Conservation (phyloP, 2,888 invertebrate genomes). For the Taphrorychus bicolor region DNA sequence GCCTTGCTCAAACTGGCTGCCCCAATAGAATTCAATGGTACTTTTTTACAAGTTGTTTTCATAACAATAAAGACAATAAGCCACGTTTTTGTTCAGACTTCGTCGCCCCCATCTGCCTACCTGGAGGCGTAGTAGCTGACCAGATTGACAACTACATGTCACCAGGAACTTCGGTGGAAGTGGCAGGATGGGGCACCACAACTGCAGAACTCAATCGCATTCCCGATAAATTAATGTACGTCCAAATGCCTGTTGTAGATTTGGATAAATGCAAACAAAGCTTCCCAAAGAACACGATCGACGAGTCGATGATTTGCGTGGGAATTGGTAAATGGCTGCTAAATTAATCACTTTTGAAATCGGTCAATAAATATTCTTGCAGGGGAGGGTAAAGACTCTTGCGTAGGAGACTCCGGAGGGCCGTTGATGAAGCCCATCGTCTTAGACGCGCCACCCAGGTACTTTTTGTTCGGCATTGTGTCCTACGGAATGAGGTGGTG, state of each 20-base stretch:
- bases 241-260: constrained; percentile 34
- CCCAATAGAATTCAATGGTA: constrained; percentile 32
- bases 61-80: neutral
- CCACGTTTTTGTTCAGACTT: constrained; percentile 57
- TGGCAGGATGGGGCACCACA: constrained; percentile 63
- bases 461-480: constrained; percentile 64
- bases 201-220: constrained; percentile 31
- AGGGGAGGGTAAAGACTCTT: constrained; percentile 63
- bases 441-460: constrained; percentile 57
- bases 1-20: constrained; percentile 48
- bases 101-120: constrained; percentile 67
- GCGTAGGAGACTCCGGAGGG: constrained; percentile 73
- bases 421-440: constrained; percentile 61
- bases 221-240: constrained; percentile 34
- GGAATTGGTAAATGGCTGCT: constrained; percentile 34
- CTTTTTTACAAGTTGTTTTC: too few relatives aligned
- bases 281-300: constrained; percentile 18
- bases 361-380: neutral
- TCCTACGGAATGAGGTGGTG: constrained; percentile 61
- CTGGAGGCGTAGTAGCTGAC: constrained; percentile 57
- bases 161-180: constrained; percentile 60
- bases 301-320: constrained; percentile 40
- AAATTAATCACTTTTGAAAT: neutral
- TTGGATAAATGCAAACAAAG: constrained; percentile 27
- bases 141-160: constrained; percentile 53